Conservation (phyloP, 2,797 vertebrate species). For the Galago senegalensis region DNA sequence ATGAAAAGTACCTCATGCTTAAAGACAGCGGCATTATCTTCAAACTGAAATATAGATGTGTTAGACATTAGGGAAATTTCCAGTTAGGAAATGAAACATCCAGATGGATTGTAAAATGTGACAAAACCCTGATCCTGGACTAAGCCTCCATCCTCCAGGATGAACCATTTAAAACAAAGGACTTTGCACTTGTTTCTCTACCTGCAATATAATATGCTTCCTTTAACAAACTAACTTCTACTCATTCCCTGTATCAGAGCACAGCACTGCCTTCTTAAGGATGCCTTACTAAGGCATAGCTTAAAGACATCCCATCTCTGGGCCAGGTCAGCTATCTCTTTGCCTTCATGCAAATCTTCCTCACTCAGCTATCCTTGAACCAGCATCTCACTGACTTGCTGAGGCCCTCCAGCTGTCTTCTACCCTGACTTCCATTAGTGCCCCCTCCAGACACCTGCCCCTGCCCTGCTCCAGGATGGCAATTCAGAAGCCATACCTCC, state of each 20-base stretch:
- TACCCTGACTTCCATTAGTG: not conserved
- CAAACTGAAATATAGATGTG: slow-evolving; percentile 46
- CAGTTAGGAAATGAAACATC: slow-evolving; percentile 3
- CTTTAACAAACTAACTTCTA: slow-evolving; percentile 22
- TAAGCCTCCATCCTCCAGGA: slow-evolving; percentile 22
- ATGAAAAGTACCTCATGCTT: slow-evolving; percentile 9
- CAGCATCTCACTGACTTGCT: not conserved
- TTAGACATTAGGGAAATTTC: slow-evolving; percentile 10
- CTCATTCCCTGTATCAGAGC: not conserved
- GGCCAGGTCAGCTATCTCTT: not conserved
- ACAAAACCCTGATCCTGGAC: not conserved
- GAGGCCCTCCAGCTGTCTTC: not conserved
- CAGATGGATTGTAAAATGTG: not conserved
- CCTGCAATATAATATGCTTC: slow-evolving; percentile 19
- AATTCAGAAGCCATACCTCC: not conserved
- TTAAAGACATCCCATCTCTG: not conserved
- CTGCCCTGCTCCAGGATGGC: not conserved
- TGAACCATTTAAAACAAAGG: slow-evolving; percentile 45
- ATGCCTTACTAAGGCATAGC: not conserved
- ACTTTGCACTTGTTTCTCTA: not conserved
- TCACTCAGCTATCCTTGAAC: not conserved
- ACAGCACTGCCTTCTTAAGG: not conserved
- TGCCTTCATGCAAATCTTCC: not conserved
- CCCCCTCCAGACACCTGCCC: not conserved
- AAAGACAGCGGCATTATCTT: slow-evolving; percentile 36